A percentile compares a stretch with the other conserved stretches of the same genome.
Conservation (phyloP, 2,888 invertebrate species). For the Oegoconia quadripuncta region DNA sequence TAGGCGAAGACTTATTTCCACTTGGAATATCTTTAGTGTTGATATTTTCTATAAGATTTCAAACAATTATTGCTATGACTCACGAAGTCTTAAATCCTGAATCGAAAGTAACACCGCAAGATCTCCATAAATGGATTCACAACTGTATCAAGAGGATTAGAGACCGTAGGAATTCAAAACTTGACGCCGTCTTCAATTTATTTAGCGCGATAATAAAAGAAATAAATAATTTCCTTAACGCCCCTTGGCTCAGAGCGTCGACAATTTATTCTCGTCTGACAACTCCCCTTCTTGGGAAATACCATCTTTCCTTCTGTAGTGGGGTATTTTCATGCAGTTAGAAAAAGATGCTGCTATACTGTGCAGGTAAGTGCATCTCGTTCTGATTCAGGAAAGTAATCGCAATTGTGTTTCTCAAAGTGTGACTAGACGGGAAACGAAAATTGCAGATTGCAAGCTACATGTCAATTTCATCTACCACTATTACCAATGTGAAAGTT, state of each 20-base stretch:
- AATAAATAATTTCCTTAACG: constrained; percentile 23
- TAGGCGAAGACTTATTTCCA: too few species aligned
- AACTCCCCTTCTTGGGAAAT: constrained; percentile 26
- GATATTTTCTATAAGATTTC: too few species aligned
- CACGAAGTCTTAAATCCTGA: too few species aligned
- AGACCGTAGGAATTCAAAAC: constrained; percentile 5
- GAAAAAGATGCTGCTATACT: background rate
- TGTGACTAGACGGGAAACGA: background rate
- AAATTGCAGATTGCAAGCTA: background rate
- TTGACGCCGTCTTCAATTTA: constrained; percentile 6
- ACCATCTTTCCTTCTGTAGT: constrained; percentile 17
- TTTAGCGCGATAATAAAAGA: constrained; percentile 14
- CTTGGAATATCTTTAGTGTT: too few species aligned
- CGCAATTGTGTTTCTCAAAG: background rate
- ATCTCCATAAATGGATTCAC: background rate
- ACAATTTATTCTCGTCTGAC: constrained; percentile 28
- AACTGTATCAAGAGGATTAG: background rate
- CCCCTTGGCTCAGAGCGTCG: constrained; percentile 15
- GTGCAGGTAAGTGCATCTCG: constrained; percentile 2
- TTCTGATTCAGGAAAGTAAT: constrained; percentile 2
- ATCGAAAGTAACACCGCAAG: too few species aligned
- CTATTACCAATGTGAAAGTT: too few species aligned
- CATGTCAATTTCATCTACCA: too few species aligned
- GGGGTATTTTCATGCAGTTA: background rate
- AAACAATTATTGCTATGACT: too few species aligned